phyloP scores from a whole-genome alignment of 2,797 vertebrate genomes.

The Phylloscopus collybita region DNA sequence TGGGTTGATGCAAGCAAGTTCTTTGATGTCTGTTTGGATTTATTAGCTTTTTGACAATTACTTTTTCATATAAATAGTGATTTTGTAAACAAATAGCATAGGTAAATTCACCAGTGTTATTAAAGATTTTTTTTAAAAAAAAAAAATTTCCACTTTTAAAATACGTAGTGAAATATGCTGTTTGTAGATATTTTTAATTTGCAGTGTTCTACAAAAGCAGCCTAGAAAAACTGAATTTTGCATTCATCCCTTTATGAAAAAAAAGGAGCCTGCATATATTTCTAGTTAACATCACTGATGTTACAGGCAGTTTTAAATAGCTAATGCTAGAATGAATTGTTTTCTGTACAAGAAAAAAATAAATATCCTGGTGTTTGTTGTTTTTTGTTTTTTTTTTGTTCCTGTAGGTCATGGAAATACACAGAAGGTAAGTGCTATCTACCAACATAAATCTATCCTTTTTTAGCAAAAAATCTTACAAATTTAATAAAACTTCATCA shows the following conservation, averaged over 20 bases:
- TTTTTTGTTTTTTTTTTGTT: neutral
- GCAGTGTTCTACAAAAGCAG: neutral
- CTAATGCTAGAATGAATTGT: neutral
- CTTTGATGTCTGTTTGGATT: neutral
- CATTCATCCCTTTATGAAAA: neutral
- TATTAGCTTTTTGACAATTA: neutral
- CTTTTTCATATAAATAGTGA: neutral
- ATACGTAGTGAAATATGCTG: neutral
- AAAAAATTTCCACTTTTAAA: neutral
- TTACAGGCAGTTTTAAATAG: neutral
- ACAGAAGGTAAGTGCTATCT: slow-evolving; percentile 64
- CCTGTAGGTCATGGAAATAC: slow-evolving; percentile 60
- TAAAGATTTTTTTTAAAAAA: neutral
- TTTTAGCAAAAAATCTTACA: neutral
- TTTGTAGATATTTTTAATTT: neutral
- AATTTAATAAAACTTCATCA: neutral
- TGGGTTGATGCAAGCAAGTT: neutral
- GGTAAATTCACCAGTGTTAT: neutral
- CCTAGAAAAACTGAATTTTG: neutral
- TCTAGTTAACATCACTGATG: neutral
- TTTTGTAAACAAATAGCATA: neutral
- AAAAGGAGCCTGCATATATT: neutral
- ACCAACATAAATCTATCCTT: neutral
- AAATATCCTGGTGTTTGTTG: neutral
- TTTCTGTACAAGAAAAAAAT: slow-evolving; percentile 10